Percentiles rank a stretch among this genome's conserved stretches.
Conservation (phyloP, 2,888 invertebrate genomes). For the Eurytoma adleriae region DNA sequence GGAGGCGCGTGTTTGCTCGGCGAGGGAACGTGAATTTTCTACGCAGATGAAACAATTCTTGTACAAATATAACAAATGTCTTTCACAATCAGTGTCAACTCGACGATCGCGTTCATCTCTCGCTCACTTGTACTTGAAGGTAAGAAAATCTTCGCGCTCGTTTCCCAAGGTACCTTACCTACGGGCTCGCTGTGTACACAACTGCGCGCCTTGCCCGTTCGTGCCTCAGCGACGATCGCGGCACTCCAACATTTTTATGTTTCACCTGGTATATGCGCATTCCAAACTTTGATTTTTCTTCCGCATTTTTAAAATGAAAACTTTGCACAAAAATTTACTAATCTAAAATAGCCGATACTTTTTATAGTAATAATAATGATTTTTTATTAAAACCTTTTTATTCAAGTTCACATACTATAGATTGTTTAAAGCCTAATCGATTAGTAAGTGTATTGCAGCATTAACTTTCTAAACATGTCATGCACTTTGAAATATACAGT, state of each 20-base stretch:
- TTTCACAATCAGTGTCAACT: constrained; percentile 56
- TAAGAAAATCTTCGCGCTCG: constrained; percentile 45
- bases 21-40: constrained; percentile 20
- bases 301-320: too few relatives aligned
- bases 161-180: constrained; percentile 50
- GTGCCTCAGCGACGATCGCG: constrained; percentile 9
- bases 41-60: constrained; percentile 47
- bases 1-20: background rate
- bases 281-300: background rate
- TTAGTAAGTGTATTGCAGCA: too few relatives aligned
- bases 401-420: too few relatives aligned
- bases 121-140: constrained; percentile 46
- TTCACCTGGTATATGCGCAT: too few relatives aligned
- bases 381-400: too few relatives aligned
- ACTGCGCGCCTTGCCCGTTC: constrained; percentile 28
- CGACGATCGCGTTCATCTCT: constrained; percentile 40
- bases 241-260: constrained; percentile 17
- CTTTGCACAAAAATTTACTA: too few relatives aligned
- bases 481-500: too few relatives aligned
- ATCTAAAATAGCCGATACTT: too few relatives aligned
- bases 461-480: too few relatives aligned
- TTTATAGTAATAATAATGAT: too few relatives aligned
- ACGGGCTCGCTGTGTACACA: constrained; percentile 37
- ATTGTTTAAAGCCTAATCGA: too few relatives aligned
- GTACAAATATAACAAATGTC: constrained; percentile 43